Evolutionary conservation across 2,888 invertebrate genomes (phyloP).

Genomic region (Eupithecia abbreviata): DNA sequence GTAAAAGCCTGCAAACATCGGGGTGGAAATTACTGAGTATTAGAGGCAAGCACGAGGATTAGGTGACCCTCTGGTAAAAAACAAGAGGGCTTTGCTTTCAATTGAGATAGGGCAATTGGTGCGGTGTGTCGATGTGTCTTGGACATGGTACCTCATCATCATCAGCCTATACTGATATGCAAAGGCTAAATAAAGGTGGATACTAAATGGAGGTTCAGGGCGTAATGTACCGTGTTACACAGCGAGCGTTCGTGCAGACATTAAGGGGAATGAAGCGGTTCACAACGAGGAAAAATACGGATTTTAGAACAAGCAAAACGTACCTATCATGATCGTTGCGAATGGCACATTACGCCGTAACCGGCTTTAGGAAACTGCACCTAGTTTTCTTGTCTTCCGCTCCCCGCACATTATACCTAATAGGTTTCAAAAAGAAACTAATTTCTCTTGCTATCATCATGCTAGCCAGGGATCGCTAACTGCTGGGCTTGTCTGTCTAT

Average conservation of each 20-base stretch:
- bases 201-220: too few species aligned
- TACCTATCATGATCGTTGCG: too few species aligned
- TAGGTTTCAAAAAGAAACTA: not conserved
- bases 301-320: too few species aligned
- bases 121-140: conserved; percentile 14
- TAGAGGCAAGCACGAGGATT: conserved; percentile 75
- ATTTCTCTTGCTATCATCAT: not conserved
- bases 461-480: not conserved
- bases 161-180: not conserved
- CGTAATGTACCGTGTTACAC: too few species aligned
- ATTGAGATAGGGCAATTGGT: conserved; percentile 46
- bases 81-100: conserved; percentile 72
- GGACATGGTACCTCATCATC: not conserved
- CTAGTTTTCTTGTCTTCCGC: not conserved
- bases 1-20: conserved; percentile 59
- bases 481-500: not conserved
- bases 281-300: too few species aligned
- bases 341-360: too few species aligned
- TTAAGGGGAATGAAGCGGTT: too few species aligned
- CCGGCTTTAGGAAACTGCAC: not conserved
- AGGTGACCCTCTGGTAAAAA: conserved; percentile 78
- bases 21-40: conserved; percentile 80
- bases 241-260: too few species aligned
- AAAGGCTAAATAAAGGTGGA: too few species aligned
- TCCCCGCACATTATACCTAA: too few species aligned